Evolutionary conservation across 1,140 invertebrate genomes (phyloP).

Genomic region (Macrobrachium nipponense): DNA sequence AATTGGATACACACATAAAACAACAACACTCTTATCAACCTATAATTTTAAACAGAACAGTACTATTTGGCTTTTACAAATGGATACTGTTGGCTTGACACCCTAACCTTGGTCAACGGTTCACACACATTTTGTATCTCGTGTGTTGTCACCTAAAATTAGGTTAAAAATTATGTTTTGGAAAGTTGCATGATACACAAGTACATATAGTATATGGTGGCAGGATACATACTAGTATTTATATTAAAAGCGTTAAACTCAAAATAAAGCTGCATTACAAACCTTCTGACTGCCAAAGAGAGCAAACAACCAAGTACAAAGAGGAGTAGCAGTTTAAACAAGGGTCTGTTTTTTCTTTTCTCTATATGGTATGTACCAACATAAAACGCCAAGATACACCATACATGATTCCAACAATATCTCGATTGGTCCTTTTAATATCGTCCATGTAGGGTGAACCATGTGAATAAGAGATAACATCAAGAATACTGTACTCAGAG

Average conservation of each 20-base stretch:
- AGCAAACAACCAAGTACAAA: constrained; percentile 69
- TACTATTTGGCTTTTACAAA: no score
- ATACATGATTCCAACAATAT: constrained; percentile 65
- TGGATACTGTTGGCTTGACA: no score
- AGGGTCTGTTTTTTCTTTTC: constrained; percentile 66
- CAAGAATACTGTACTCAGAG: background rate
- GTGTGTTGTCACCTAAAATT: no score
- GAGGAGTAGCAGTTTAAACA: constrained; percentile 68
- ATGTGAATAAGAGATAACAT: constrained; percentile 32
- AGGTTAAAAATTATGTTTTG: no score
- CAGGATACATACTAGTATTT: background rate
- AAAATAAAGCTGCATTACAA: background rate
- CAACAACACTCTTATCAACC: no score
- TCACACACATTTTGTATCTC: no score
- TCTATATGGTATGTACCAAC: constrained; percentile 65
- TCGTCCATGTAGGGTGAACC: constrained; percentile 46
- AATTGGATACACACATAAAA: no score
- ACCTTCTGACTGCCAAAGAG: constrained; percentile 70
- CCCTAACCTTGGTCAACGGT: no score
- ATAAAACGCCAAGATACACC: constrained; percentile 65
- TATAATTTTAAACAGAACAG: no score
- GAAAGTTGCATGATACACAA: no score
- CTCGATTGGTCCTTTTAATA: constrained; percentile 68
- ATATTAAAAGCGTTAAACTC: background rate
- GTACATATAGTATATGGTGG: no score